Percentiles rank a stretch among this genome's conserved stretches.
These are phyloP conservation scores for Coelopa frigida DNA, from an alignment of 1,140 invertebrate species.

Conservation along the genomic window DNA sequence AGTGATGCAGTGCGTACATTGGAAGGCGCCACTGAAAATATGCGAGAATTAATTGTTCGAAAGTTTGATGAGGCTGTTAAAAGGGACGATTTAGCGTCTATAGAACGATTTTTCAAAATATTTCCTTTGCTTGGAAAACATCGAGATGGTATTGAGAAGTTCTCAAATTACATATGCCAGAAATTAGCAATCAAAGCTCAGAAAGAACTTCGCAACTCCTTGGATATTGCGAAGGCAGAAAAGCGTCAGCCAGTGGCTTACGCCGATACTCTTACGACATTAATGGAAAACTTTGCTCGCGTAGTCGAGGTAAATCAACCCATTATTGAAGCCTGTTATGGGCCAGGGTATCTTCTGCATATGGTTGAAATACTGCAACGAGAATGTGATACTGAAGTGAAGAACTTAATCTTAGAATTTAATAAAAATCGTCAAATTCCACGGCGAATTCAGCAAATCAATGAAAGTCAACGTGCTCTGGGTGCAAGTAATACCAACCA, in stretches of 20 bases:
- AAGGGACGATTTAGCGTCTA: conserved; percentile 79
- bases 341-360: conserved; percentile 66
- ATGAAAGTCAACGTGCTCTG: conserved; percentile 49
- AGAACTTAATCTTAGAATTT: conserved; percentile 69
- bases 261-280: conserved; percentile 71
- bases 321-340: conserved; percentile 90
- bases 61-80: conserved; percentile 90
- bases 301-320: conserved; percentile 88
- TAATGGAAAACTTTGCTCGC: conserved; percentile 85
- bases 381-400: conserved; percentile 76
- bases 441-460: conserved; percentile 57
- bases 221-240: conserved; percentile 58
- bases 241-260: conserved; percentile 69
- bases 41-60: conserved; percentile 61
- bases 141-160: conserved; percentile 82
- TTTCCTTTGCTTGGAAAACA: conserved; percentile 93
- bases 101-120: conserved; percentile 98
- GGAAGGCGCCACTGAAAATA: conserved; percentile 68
- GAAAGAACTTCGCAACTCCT: conserved; percentile 61
- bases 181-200: conserved; percentile 69
- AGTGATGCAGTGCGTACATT: conserved; percentile 64
- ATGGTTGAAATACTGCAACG: conserved; percentile 69
- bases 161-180: conserved; percentile 82
- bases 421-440: conserved; percentile 64
- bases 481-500: conserved; percentile 21